These are phyloP conservation scores for Perca schrenkii DNA, from an alignment of 2,113 vertebrate genomes.

Conservation along the genomic window DNA sequence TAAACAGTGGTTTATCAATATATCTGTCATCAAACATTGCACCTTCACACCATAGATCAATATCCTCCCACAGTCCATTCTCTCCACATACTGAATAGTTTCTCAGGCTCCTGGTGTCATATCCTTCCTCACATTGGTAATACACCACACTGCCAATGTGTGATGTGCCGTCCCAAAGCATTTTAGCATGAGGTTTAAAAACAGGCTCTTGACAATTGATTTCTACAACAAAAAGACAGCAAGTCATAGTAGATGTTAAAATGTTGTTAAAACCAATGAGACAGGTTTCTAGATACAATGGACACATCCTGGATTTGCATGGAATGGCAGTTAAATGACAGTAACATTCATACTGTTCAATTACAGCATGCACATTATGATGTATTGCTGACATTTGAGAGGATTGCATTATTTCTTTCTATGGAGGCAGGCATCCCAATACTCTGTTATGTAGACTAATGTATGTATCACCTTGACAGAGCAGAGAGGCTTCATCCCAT, in stretches of 20 bases:
- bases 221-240: slow-evolving; percentile 71
- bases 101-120: slow-evolving; percentile 46
- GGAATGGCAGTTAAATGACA: background rate
- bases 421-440: background rate
- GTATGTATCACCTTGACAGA: slow-evolving; percentile 82
- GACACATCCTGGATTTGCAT: no score
- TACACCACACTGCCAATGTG: slow-evolving; percentile 60
- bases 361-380: background rate
- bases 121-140: slow-evolving; percentile 77
- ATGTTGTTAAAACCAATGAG: background rate
- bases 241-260: slow-evolving; percentile 2
- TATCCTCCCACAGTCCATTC: slow-evolving; percentile 78
- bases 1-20: background rate
- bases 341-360: background rate
- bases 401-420: background rate
- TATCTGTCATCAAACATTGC: slow-evolving; percentile 27
- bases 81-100: slow-evolving; percentile 75
- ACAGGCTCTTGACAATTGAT: slow-evolving; percentile 68
- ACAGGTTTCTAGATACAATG: background rate
- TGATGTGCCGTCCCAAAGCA: slow-evolving; percentile 62
- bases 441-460: background rate
- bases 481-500: slow-evolving; percentile 80
- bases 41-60: slow-evolving; percentile 83
- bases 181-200: slow-evolving; percentile 59
- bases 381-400: background rate